Conservation (phyloP, 2,113 vertebrate genomes). For the Hemiprocne comata region DNA sequence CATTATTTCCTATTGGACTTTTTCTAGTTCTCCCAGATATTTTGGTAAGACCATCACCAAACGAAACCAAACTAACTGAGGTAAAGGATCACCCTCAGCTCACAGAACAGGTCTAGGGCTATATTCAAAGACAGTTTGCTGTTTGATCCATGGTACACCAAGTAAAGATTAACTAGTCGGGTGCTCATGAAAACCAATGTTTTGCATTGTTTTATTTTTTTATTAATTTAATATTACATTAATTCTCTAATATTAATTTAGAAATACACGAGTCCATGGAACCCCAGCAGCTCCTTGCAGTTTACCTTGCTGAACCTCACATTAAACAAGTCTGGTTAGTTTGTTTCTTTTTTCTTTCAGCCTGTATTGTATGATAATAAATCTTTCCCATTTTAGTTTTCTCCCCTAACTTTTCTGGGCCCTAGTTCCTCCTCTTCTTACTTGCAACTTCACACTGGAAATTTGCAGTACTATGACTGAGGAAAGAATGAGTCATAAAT, state of each 20-base stretch:
- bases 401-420: not conserved
- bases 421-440: not conserved
- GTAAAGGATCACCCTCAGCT: not conserved
- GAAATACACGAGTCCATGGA: not conserved
- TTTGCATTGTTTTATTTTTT: not conserved
- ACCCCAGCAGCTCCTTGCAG: not conserved
- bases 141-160: not conserved
- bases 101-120: not conserved
- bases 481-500: constrained; percentile 42
- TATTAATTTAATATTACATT: not conserved
- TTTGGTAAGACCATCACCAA: not conserved
- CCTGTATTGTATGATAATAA: not conserved
- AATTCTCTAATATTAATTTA: not conserved
- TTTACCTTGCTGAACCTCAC: not conserved
- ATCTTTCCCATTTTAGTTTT: not conserved
- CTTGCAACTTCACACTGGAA: not conserved
- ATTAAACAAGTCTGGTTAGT: not conserved
- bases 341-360: not conserved
- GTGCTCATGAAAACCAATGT: not conserved
- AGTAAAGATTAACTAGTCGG: not conserved
- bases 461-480: not conserved
- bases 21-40: not conserved
- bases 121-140: not conserved
- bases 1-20: not conserved
- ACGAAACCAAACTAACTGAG: not conserved